Base-by-base conservation (phyloP, 2,113 vertebrate species). In the Nettapus auritus region DNA sequence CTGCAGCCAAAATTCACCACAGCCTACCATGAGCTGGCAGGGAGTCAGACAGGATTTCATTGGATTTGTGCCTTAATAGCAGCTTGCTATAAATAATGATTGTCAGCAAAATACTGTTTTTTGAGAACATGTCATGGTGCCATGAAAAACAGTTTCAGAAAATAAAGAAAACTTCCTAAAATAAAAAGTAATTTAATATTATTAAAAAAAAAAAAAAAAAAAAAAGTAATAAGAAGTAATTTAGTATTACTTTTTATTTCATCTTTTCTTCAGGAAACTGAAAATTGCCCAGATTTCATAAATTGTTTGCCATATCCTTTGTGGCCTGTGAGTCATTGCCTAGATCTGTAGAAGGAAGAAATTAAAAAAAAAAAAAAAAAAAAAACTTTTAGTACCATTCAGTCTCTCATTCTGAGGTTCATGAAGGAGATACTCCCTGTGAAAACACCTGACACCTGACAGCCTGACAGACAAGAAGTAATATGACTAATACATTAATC, bases 221-320 rank as follows among this genome's bases (percentile, higher is more conserved):
- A 21, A 21, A 48, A 6, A 48, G 21, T 48, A 86, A 86, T 57
- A 34, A 36, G 36, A 40, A 50, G 11, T 4, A 63, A 59, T 75
- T 87, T 82, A 11, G 62, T 2, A 0, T 50, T 71, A 71, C 48
- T 53, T 64, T 64, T 53, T 22, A 64, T 94, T 94, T 74, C 4
- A n/a, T 64, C 46, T 94, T 92, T 81, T 79, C 33, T 85, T 42
- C 21, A 42, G 56, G 23, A 77, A 79, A 88, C 14, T 78, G 33
- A 88, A 86, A 92, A 91, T 75, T 48, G 23, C 18, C 89, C 64
- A 78, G 60, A 95, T 95, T 96, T 94, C 95, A 93, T 78, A 75
- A 96, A 93, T 10, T 33, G 2, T 6, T 78, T 94, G 29, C 34
- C 15, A 63, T 88, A 52, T 74, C 57, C 50, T 78, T 42, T 91